Conservation (phyloP, 1,140 invertebrate genomes). For the Solenopsis invicta region DNA sequence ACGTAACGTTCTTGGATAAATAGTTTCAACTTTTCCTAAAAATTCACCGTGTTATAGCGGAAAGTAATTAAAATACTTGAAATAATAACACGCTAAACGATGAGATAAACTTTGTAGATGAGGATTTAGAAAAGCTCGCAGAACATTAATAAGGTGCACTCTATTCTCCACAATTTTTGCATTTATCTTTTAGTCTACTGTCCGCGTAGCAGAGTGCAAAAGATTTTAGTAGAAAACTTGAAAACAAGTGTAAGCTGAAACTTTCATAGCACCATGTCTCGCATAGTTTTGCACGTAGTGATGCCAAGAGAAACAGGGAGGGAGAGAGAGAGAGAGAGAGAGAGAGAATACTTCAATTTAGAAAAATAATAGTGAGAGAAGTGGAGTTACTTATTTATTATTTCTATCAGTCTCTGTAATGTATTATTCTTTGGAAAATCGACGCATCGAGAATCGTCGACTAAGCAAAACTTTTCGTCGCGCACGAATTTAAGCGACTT, state of each 20-base stretch:
- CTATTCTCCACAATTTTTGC: conserved; percentile 5
- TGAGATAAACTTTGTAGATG: conserved; percentile 3
- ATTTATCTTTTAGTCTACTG: conserved; percentile 20
- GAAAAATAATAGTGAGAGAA: conserved; percentile 23
- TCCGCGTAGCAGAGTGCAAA: not conserved
- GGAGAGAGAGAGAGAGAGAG: not conserved
- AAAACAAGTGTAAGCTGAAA: conserved; percentile 35
- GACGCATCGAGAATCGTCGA: not conserved
- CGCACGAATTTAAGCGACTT: conserved; percentile 43
- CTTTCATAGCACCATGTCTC: not conserved
- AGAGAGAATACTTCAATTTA: conserved; percentile 1
- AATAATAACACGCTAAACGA: conserved; percentile 34
- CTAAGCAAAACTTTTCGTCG: conserved; percentile 40
- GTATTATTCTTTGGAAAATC: conserved; percentile 18
- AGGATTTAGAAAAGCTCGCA: not conserved
- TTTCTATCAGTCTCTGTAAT: not conserved
- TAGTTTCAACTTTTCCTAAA: not conserved
- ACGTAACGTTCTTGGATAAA: not conserved
- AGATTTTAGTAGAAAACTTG: conserved; percentile 28
- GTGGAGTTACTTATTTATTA: conserved; percentile 8
- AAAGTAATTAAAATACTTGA: conserved; percentile 39
- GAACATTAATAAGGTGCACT: conserved; percentile 22
- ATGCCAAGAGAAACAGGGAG: not conserved
- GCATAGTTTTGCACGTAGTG: not conserved
- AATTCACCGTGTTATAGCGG: not conserved